Base-by-base conservation (phyloP, 2,113 vertebrate genomes). In the Proterorhinus semilunaris region DNA sequence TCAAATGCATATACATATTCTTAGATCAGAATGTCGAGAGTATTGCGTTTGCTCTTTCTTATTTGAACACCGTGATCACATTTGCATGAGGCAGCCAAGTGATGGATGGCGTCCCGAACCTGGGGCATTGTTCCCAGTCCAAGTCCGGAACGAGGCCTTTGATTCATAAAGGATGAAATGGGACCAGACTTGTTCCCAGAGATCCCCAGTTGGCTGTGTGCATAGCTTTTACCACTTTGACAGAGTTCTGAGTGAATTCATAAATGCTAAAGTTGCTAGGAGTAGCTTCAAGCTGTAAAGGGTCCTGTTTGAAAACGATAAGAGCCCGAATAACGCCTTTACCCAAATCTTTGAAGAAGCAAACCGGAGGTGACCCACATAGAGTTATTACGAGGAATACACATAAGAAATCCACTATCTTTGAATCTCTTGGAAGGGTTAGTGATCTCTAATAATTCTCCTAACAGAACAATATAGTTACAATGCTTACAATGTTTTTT, bases 111-210 rank as follows among this genome's bases (percentile, higher is more conserved):
- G 6, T 71, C 83, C 83, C 61, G 36, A 78, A 82, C 62, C n/a
- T 46, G 58, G 66, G 82, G 52, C 74, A 85, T 85, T 88, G 83
- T 84, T 88, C 82, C 61, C 79, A 57, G 55, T 86, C 84, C 83
- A 86, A 85, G 78, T 82, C 79, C 69, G 42, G 55, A 75, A 67
- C 75, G 75, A 59, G 72, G 13, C 68, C 86, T 89, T 87, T 89
- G 87, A 88, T 89, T 85, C 51, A 86, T 90, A 86, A 90, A 87
- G 84, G 65, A 90, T 88, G 83, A 86, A 83, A 86, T 78, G 82
- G 81, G 83, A 83, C 71, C 13, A 63, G 75, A 87, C 81, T 72
- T 76, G 79, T 74, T 84, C 80, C 84, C 78, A 65, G 70, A 81
- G 79, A 83, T 73, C 78, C 84, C 74, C 80, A 58, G 78, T 79